A percentile compares a stretch with the other conserved stretches of the same genome.
Evolutionary conservation across 2,888 invertebrate genomes (phyloP).

Genomic region (Polyploca ridens): DNA sequence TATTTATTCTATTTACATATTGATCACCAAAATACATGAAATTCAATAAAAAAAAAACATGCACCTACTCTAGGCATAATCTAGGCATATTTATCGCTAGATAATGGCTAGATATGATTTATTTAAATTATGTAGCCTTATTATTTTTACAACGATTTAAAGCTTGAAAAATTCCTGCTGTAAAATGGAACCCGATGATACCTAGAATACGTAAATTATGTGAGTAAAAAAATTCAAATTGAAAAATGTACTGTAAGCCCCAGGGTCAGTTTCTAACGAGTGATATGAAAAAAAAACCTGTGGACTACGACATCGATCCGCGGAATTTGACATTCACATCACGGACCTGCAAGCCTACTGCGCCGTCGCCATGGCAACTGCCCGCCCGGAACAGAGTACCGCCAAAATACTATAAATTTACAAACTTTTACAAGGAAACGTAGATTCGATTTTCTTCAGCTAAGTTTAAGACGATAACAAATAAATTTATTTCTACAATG

Average conservation of each 20-base stretch:
- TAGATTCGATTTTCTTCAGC: not conserved
- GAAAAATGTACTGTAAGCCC: conserved; percentile 15
- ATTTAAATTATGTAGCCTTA: too few species aligned
- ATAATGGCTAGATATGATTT: too few species aligned
- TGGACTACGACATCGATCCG: conserved; percentile 61
- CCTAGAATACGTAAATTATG: too few species aligned
- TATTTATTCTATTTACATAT: too few species aligned
- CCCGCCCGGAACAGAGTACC: conserved; percentile 37
- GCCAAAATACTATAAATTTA: conserved; percentile 27
- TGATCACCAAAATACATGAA: too few species aligned
- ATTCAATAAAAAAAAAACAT: too few species aligned
- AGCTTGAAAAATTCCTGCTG: too few species aligned
- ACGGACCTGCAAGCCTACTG: conserved; percentile 74
- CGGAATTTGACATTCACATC: conserved; percentile 73
- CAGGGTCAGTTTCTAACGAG: conserved; percentile 25
- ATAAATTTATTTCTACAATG: not conserved
- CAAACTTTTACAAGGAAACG: not conserved
- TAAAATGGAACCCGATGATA: too few species aligned
- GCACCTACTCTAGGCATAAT: too few species aligned
- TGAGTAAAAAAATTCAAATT: not conserved
- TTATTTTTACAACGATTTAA: too few species aligned
- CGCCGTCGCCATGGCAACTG: conserved; percentile 73
- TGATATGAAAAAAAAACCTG: conserved; percentile 42
- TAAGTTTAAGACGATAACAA: not conserved
- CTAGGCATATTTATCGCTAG: too few species aligned